These are phyloP conservation scores for Cheirogaleus major DNA, from an alignment of 2,797 vertebrate genomes.

Conservation along the genomic window DNA sequence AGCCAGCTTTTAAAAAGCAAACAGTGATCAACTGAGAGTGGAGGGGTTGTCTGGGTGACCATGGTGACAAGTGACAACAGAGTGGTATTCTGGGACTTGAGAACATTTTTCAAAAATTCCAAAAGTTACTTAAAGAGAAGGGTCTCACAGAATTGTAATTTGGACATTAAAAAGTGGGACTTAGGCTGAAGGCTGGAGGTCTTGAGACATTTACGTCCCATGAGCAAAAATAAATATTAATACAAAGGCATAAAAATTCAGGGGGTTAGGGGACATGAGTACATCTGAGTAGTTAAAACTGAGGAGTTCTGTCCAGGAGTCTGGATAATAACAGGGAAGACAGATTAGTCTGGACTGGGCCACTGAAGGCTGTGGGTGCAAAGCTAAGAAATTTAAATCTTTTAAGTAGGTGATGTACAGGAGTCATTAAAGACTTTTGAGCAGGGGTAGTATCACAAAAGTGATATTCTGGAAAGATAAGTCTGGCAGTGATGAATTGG, in stretches of 20 bases:
- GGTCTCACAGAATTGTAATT: background rate
- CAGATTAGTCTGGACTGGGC: background rate
- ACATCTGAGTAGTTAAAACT: background rate
- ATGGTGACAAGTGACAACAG: background rate
- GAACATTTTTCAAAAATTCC: constrained; percentile 41
- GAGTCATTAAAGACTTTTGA: background rate
- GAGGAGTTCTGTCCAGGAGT: background rate
- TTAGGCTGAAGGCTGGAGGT: background rate
- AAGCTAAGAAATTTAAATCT: background rate
- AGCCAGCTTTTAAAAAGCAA: background rate
- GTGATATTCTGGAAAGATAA: background rate
- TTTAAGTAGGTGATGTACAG: background rate
- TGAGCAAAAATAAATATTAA: background rate
- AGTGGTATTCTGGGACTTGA: constrained; percentile 2
- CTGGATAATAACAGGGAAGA: background rate
- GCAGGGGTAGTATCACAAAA: background rate
- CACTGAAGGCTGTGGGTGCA: background rate
- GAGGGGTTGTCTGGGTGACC: background rate
- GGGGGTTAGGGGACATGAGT: background rate
- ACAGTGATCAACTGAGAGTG: background rate
- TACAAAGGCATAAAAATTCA: background rate
- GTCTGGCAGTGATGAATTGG: background rate
- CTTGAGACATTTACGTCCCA: background rate
- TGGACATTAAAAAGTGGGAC: background rate
- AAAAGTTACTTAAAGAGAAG: background rate